These are phyloP conservation scores for Avahi laniger DNA, from an alignment of 2,797 vertebrate genomes.

Conservation along the genomic window DNA sequence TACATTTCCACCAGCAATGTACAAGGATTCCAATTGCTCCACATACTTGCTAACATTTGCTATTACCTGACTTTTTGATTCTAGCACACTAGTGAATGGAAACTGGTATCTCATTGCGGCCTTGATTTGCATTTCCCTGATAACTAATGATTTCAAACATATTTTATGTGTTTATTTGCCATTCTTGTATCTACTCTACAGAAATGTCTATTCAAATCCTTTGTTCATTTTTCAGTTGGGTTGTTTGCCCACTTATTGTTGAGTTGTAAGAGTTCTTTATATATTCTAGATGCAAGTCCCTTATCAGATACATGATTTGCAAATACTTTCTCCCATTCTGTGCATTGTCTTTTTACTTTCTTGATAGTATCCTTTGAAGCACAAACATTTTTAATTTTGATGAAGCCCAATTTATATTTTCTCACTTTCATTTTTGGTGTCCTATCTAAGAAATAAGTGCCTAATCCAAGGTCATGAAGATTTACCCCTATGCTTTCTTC, in stretches of 20 bases:
- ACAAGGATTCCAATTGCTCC: neutral
- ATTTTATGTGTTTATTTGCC: neutral
- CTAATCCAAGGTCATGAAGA: neutral
- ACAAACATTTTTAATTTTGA: neutral
- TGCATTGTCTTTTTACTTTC: neutral
- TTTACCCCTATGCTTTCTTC: neutral
- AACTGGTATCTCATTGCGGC: neutral
- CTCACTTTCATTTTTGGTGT: neutral
- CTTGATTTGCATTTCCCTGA: neutral
- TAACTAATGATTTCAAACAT: neutral
- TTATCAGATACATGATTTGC: neutral
- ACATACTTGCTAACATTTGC: neutral
- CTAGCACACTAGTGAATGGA: neutral
- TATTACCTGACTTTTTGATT: neutral
- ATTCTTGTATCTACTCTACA: neutral
- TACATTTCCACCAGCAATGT: neutral
- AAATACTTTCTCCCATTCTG: neutral
- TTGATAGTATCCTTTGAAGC: neutral
- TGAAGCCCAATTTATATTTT: neutral
- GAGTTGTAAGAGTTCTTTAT: neutral
- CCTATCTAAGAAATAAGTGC: neutral
- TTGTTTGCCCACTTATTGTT: neutral
- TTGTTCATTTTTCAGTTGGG: neutral
- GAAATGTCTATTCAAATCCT: neutral
- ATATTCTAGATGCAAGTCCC: neutral